phyloP scores from a whole-genome alignment of 2,888 invertebrate species.

The Nymphalis c-album region DNA sequence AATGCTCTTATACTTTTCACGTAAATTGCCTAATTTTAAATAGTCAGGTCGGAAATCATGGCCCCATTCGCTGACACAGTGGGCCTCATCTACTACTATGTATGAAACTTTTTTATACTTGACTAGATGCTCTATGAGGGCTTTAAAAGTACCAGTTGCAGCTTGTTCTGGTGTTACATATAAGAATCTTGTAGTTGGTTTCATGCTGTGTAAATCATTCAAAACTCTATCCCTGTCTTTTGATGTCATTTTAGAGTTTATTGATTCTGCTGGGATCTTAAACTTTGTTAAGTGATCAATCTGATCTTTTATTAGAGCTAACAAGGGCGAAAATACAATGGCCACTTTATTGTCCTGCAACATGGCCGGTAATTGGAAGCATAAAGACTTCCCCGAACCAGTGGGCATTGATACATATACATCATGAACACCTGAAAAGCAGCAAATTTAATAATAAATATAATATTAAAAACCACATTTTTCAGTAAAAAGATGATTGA shows the following conservation, averaged over 20 bases:
- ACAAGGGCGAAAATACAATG: constrained; percentile 96
- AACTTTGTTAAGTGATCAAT: constrained; percentile 90
- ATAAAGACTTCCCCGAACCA: constrained; percentile 98
- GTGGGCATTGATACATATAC: constrained; percentile 99
- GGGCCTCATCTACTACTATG: constrained; percentile 98
- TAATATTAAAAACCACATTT: no score
- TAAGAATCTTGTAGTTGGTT: constrained; percentile 90
- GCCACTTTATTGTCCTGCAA: constrained; percentile 90
- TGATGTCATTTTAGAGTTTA: constrained; percentile 94
- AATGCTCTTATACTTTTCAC: constrained; percentile 83
- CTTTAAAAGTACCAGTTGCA: constrained; percentile 88
- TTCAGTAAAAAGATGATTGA: no score
- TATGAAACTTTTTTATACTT: constrained; percentile 91
- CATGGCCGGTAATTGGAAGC: constrained; percentile 97
- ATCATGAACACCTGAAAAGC: constrained; percentile 88
- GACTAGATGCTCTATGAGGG: constrained; percentile 84
- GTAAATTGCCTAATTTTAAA: constrained; percentile 87
- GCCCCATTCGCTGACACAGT: constrained; percentile 99
- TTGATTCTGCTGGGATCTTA: constrained; percentile 91
- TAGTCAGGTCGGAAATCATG: constrained; percentile 99
- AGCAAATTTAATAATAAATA: background rate
- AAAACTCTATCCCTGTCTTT: constrained; percentile 89
- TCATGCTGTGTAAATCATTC: constrained; percentile 86
- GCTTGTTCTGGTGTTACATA: constrained; percentile 99
- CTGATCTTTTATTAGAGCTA: constrained; percentile 99